Evolutionary conservation across 53 echinoderm and acorn worm genomes (phyloP), one percentile per base, ranked within the genome.

Genomic region (Echinometra lucunter): DNA sequence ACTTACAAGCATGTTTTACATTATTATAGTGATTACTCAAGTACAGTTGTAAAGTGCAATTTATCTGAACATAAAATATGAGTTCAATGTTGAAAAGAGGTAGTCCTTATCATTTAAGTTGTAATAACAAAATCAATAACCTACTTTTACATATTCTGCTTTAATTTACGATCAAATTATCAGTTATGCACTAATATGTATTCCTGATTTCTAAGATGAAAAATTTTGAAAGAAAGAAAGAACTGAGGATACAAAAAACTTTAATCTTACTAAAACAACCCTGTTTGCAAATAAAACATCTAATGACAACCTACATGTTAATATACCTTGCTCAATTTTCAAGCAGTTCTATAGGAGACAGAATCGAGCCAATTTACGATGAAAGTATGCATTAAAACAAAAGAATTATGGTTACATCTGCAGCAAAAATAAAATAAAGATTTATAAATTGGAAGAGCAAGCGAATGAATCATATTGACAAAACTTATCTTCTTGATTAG

Each of bases 31-130:
- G 19, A 85, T 47, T 25, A 47, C 16, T 12, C 28, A n/a, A 28
- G 85, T 49, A n/a, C n/a, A n/a, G n/a, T n/a, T n/a, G n/a, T n/a
- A 85, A 85, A 45, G 23, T 78, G 35, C 53, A 9, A 53, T 53
- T 53, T 53, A 11, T 53, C 13, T 72, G 9, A 12, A 6, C 3
- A 10, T n/a, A 49, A 47, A 85, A 49, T n/a, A 85, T 53, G 85
- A 85, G 85, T 85, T 85, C 47, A 53, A 85, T 12, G 42, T 85
- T 85, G 27, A n/a, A 42, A n/a, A 85, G 85, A 85, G 85, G 85
- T 85, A 85, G 85, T 11, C 45, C 45, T 85, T 85, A 47, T 81
- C 3, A 69, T 69, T 32, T 34, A 34, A 11, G 69, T n/a, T 32
- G 69, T 34, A 69, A 10, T 11, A 69, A 69, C 34, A 32, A 69